Base-by-base conservation (phyloP, 2,113 vertebrate species). In the Turdus rufiventris region DNA sequence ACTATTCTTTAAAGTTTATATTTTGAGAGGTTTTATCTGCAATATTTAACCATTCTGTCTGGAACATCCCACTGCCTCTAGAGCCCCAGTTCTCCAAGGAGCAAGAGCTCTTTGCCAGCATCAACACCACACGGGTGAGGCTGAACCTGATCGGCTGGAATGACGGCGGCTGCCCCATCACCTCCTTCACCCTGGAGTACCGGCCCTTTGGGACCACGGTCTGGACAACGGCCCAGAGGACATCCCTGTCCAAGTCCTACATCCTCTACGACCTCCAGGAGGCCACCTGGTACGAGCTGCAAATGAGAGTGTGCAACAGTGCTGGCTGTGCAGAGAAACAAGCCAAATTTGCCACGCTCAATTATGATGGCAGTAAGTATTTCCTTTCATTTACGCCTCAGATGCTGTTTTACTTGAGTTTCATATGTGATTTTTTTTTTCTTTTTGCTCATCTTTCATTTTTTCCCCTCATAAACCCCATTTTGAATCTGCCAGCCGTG, bases 41-140 rank as follows among this genome's bases (percentile, higher is more conserved):
- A 93, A 50, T 66, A 54, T 7, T 53, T 51, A 86, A 93, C 23
- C 29, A 28, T 84, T 93, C 86, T 18, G 29, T 66, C 63, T 78
- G 28, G 48, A 88, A 9, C 48, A 8, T 53, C 18, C 47, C 18
- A 15, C 38, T 84, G 61, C 62, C 70, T 47, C 3, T 96, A 99
- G 99, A 99, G 76, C 99, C 99, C 19, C 99, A 99, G 96, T 99
- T 99, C 97, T 99, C 99, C 36, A 99, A 99, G 98, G 99, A 99
- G 88, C 99, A 99, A 26, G 99, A 99, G 80, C 98, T 99, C 84
- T 99, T 99, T 58, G 98, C 99, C 97, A 99, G 99, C 96, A 98
- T 99, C 95, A 99, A 99, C 96, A 99, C 98, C 89, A 99, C 99
- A 0, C 97, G 99, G 3, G 99, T 99, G 86, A 97, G 98, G 83